Evolutionary conservation across 2,888 invertebrate species (phyloP).

Genomic region (Deilephila elpenor): DNA sequence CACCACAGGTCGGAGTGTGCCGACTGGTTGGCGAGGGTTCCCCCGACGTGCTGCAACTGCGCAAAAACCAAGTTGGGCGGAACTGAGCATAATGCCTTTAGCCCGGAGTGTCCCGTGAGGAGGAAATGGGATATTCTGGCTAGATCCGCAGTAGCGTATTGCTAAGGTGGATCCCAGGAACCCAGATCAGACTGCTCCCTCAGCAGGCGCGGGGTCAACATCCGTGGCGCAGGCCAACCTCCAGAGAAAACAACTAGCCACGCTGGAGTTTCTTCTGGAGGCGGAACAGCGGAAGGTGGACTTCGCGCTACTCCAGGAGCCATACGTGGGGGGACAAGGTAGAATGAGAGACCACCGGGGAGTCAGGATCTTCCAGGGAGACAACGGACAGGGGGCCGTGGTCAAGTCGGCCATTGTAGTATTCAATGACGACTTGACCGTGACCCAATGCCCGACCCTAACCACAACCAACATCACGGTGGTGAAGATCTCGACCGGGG

Average conservation of each 20-base stretch:
- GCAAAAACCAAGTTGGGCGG: no score
- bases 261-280: constrained; percentile 25
- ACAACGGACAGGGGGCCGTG: no score
- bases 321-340: not conserved
- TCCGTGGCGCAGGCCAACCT: constrained; percentile 28
- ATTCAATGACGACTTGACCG: no score
- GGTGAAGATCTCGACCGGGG: constrained; percentile 4
- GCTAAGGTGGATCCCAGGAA: constrained; percentile 31
- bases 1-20: no score
- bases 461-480: constrained; percentile 23
- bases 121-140: constrained; percentile 33
- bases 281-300: not conserved
- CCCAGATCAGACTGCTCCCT: not conserved
- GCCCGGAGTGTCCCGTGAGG: constrained; percentile 13
- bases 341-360: no score
- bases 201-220: not conserved
- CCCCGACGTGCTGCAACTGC: no score
- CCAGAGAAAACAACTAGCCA: constrained; percentile 24
- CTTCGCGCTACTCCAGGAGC: constrained; percentile 18
- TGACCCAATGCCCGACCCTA: constrained; percentile 4
- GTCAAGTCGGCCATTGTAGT: no score
- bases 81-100: no score
- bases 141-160: constrained; percentile 33
- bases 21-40: no score
- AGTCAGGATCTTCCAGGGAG: no score